Percentiles rank a stretch among this genome's conserved stretches.
Evolutionary conservation across 2,113 vertebrate genomes (phyloP).

Genomic region (Oncorhynchus keta): DNA sequence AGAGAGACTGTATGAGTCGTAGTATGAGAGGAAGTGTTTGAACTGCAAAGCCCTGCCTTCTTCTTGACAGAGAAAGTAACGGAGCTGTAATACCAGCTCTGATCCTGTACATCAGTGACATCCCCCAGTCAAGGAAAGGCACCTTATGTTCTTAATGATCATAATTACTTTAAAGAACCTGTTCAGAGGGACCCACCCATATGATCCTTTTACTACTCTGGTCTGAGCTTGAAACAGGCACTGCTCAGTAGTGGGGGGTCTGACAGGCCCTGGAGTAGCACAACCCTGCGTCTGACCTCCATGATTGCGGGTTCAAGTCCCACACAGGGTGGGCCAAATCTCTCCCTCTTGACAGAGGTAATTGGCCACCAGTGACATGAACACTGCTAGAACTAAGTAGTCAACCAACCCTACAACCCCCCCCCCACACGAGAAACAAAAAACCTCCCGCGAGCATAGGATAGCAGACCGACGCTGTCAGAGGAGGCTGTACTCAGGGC

Average conservation of each 20-base stretch:
- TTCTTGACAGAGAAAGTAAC: constrained; percentile 72
- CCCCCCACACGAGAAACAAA: constrained; percentile 14
- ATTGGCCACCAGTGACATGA: constrained; percentile 77
- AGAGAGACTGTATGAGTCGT: neutral
- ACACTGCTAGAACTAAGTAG: constrained; percentile 68
- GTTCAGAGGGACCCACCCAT: constrained; percentile 69
- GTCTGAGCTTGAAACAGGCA: constrained; percentile 70
- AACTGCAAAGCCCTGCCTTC: constrained; percentile 45
- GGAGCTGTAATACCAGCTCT: constrained; percentile 81
- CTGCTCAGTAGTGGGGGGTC: constrained; percentile 66
- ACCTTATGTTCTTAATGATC: constrained; percentile 95
- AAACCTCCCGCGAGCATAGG: constrained; percentile 30
- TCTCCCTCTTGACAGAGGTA: constrained; percentile 74
- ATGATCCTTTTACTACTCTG: constrained; percentile 79
- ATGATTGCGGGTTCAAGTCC: constrained; percentile 73
- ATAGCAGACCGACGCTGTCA: constrained; percentile 41
- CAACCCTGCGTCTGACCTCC: constrained; percentile 73
- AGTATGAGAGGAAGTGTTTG: constrained; percentile 21
- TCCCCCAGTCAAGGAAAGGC: constrained; percentile 74
- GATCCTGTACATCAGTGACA: constrained; percentile 86
- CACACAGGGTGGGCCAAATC: constrained; percentile 71
- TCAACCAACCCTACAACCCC: constrained; percentile 43
- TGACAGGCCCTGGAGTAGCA: constrained; percentile 68
- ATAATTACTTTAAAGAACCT: constrained; percentile 91
- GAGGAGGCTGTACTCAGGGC: constrained; percentile 22